Evolutionary conservation across 2,888 invertebrate species (phyloP), one percentile per base, ranked within the genome.

Genomic region (Priocnemis perturbator): DNA sequence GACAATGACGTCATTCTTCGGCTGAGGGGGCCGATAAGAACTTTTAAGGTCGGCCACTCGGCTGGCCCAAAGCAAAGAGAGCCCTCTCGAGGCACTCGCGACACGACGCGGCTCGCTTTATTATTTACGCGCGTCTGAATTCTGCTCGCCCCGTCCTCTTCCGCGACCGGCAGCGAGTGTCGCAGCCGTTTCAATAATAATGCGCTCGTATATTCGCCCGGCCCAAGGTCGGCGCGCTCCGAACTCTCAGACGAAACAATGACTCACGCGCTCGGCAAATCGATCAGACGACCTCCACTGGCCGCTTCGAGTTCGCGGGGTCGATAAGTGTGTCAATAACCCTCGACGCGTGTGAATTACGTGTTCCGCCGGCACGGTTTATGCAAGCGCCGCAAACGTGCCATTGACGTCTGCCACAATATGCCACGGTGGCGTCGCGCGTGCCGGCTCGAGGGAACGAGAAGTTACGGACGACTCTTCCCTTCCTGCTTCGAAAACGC

Each of bases 1-100:
- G 69, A 78, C 76, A 80, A 78, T 82, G 78, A 79, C 75, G 73
- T 81, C 77, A 81, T 76, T 80, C 50, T 19, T 53, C 21, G 53
- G 17, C 50, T 50, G 50, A 20, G 20, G 50, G 17, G 50, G 15
- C 17, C 23, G 53, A 53, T 20, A 57, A 57, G n/a, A 30, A 55
- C 37, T 7, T 37, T 37, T 37, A 37, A 37, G 37, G 37, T 50
- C 17, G 50, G n/a, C 17, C 50, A 19, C 17, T 20, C n/a, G 20
- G 20, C 3, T 7, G 47, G 47, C 47, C 15, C n/a, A 50, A 50
- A 50, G 50, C 17, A 47, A 17, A 15, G 17, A 47, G 17, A 17
- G 3, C 26, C 3, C 26, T 26, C 26, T 26, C 5, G n/a, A n/a
- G n/a, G 17, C 26, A 14, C n/a, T 17, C 55, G 9, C 11, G 19